phyloP scores from a whole-genome alignment of 2,888 invertebrate genomes.

The Myathropa florea region DNA sequence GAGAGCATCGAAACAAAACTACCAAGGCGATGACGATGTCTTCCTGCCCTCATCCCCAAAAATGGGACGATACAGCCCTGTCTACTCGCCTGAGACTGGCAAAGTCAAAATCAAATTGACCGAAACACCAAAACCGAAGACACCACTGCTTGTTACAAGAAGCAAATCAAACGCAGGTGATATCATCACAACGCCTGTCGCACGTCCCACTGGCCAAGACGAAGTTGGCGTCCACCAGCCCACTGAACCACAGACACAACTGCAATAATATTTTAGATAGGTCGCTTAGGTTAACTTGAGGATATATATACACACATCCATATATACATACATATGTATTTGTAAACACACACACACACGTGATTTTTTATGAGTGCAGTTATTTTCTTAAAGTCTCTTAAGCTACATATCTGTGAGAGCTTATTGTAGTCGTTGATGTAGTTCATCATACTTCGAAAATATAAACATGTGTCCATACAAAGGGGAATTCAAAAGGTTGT shows the following conservation, averaged over 20 bases:
- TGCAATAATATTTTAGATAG: slow-evolving; percentile 33
- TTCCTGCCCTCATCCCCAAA: slow-evolving; percentile 82
- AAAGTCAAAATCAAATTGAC: slow-evolving; percentile 89
- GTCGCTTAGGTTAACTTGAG: slow-evolving; percentile 53
- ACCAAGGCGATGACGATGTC: slow-evolving; percentile 79
- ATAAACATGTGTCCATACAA: background rate
- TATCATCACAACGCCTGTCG: slow-evolving; percentile 85
- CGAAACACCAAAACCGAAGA: slow-evolving; percentile 90
- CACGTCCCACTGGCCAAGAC: slow-evolving; percentile 13
- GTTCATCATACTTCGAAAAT: background rate
- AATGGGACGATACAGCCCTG: slow-evolving; percentile 82
- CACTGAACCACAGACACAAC: slow-evolving; percentile 37
- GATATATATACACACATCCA: slow-evolving; percentile 42
- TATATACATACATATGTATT: background rate
- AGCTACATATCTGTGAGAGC: background rate
- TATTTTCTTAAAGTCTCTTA: slow-evolving; percentile 46
- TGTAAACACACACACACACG: slow-evolving; percentile 6
- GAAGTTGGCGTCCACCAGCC: slow-evolving; percentile 47
- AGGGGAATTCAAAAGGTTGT: background rate
- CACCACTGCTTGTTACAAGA: slow-evolving; percentile 90
- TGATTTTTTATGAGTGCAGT: slow-evolving; percentile 37
- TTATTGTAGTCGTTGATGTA: background rate
- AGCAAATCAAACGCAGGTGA: slow-evolving; percentile 89
- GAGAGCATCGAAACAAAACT: slow-evolving; percentile 79
- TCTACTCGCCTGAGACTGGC: slow-evolving; percentile 85